Evolutionary conservation across 2,888 invertebrate species (phyloP).

Genomic region (Eudemis profundana): DNA sequence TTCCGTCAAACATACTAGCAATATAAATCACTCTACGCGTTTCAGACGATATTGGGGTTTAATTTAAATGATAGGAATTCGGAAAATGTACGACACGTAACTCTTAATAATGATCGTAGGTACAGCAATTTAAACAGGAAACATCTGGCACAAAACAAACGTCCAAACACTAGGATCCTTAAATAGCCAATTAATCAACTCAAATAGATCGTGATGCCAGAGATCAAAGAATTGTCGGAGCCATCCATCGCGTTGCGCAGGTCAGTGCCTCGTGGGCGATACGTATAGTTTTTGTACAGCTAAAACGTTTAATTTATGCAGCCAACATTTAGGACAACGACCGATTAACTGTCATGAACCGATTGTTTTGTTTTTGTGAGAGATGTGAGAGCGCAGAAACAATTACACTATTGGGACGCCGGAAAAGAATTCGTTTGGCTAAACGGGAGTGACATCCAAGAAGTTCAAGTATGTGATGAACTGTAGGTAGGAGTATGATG

Average conservation of each 20-base stretch:
- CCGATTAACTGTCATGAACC: slow-evolving; percentile 33
- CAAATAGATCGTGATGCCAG: slow-evolving; percentile 26
- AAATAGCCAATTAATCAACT: slow-evolving; percentile 36
- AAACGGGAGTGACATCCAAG: not conserved
- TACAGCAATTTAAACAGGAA: slow-evolving; percentile 8
- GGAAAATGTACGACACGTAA: too few relatives aligned
- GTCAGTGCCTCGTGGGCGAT: slow-evolving; percentile 40
- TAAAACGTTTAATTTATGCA: slow-evolving; percentile 38
- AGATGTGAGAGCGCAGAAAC: not conserved
- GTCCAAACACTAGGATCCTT: slow-evolving; percentile 15
- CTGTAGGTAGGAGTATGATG: not conserved
- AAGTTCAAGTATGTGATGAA: not conserved
- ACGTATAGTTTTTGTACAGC: slow-evolving; percentile 26
- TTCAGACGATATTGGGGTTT: too few relatives aligned
- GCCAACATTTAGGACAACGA: slow-evolving; percentile 37
- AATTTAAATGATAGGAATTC: too few relatives aligned
- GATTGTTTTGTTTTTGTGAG: slow-evolving; percentile 31
- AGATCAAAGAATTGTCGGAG: slow-evolving; percentile 31
- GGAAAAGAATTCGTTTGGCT: not conserved
- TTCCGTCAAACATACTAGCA: too few relatives aligned
- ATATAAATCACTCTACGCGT: too few relatives aligned
- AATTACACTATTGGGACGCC: not conserved
- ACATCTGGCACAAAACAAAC: slow-evolving; percentile 17
- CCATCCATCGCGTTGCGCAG: slow-evolving; percentile 33
- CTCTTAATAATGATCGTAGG: not conserved